These are phyloP conservation scores for Neotoxoptera formosana DNA, from an alignment of 1,140 invertebrate species.

Conservation along the genomic window DNA sequence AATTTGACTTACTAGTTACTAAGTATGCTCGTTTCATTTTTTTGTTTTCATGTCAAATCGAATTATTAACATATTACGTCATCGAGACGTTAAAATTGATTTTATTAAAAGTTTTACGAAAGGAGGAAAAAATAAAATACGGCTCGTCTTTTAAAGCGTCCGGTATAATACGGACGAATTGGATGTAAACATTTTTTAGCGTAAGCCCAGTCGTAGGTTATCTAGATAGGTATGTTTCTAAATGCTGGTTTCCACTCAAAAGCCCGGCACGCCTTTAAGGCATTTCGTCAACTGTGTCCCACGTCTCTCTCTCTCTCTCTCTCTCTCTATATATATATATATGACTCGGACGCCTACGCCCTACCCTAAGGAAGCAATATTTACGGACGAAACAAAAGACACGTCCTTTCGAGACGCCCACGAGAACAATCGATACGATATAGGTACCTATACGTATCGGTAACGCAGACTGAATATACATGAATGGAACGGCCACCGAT, in stretches of 20 bases:
- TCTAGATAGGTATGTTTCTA: neutral
- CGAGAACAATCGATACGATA: conserved; percentile 39
- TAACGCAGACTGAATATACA: conserved; percentile 39
- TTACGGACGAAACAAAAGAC: conserved; percentile 2
- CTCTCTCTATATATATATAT: too few relatives aligned
- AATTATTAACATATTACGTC: neutral
- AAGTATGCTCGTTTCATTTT: too few relatives aligned
- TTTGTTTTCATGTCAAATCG: neutral
- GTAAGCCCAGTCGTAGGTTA: neutral
- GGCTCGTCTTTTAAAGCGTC: neutral
- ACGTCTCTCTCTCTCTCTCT: neutral
- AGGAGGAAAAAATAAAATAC: neutral
- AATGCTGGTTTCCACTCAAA: conserved; percentile 9
- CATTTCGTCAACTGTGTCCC: conserved; percentile 17
- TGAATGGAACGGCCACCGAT: neutral
- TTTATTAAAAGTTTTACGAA: neutral
- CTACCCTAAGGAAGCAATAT: conserved; percentile 18
- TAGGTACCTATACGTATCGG: conserved; percentile 5
- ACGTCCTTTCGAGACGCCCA: neutral
- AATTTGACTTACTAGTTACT: neutral
- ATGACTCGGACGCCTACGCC: conserved; percentile 5
- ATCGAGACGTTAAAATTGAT: neutral
- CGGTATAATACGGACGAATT: neutral
- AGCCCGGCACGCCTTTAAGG: conserved; percentile 16
- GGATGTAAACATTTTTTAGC: neutral